Percentiles rank a stretch among this genome's conserved stretches.
Evolutionary conservation across 2,888 invertebrate species (phyloP).

Genomic region (Drosophila bunnanda): DNA sequence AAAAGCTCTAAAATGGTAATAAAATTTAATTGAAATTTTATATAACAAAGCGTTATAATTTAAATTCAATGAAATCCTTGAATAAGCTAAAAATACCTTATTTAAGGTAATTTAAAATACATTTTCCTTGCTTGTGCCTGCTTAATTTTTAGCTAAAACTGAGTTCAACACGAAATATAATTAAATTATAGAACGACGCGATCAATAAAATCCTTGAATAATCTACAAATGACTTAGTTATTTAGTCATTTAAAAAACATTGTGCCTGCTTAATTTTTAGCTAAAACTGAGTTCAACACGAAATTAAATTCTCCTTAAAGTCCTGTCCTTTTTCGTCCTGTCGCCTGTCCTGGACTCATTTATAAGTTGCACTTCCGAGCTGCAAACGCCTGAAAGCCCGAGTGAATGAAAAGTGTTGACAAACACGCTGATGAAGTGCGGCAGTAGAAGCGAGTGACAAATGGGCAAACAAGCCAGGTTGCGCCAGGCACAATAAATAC

Average conservation of each 20-base stretch:
- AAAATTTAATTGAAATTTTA: background rate
- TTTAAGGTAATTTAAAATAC: too few relatives aligned
- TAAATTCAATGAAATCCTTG: background rate
- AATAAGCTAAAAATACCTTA: too few relatives aligned
- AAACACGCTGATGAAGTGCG: conserved; percentile 47
- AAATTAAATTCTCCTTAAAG: conserved; percentile 1
- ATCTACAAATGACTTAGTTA: too few relatives aligned
- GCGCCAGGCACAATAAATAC: conserved; percentile 18
- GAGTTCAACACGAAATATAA: too few relatives aligned
- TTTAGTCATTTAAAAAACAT: too few relatives aligned
- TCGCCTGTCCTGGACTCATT: conserved; percentile 7
- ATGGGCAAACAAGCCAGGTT: conserved; percentile 17
- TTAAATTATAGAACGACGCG: too few relatives aligned
- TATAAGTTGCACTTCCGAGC: conserved; percentile 4
- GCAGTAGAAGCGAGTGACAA: conserved; percentile 30
- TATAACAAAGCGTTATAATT: background rate
- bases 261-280: background rate
- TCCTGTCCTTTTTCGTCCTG: conserved; percentile 11
- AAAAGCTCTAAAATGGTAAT: background rate
- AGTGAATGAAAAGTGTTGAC: conserved; percentile 60
- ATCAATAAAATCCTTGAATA: too few relatives aligned
- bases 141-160: too few relatives aligned
- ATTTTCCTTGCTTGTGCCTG: too few relatives aligned
- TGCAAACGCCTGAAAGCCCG: conserved; percentile 20
- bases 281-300: background rate